Percentiles rank a stretch among this genome's conserved stretches.
Conservation (phyloP, 2,113 vertebrate genomes). For the Scolopax mira region DNA sequence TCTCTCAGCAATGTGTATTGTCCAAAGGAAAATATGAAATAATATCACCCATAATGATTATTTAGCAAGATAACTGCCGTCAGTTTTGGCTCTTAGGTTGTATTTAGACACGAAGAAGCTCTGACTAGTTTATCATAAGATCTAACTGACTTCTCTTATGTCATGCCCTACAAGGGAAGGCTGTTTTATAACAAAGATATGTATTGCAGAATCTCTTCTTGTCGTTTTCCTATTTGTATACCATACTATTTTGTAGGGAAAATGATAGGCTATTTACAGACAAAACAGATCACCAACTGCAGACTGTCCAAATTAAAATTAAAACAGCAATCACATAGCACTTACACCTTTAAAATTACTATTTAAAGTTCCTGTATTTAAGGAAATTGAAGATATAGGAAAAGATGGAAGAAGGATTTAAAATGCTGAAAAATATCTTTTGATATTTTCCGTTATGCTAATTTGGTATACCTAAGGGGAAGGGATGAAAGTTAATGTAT, state of each 20-base stretch:
- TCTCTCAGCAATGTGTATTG: not conserved
- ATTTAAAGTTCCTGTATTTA: not conserved
- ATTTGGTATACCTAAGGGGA: not conserved
- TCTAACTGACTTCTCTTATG: not conserved
- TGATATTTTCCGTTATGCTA: not conserved
- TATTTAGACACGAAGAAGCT: not conserved
- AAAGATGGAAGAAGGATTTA: not conserved
- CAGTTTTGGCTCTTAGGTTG: not conserved
- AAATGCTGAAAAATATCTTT: not conserved
- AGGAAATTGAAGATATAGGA: not conserved
- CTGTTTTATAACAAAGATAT: not conserved
- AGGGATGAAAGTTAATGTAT: not conserved
- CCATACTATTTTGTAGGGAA: not conserved
- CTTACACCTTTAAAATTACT: not conserved
- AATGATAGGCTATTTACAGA: not conserved
- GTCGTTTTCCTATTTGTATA: not conserved
- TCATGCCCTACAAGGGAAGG: not conserved
- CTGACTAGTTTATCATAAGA: not conserved
- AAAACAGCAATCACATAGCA: not conserved
- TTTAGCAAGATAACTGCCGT: not conserved
- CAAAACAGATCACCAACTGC: not conserved
- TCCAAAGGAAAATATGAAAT: not conserved
- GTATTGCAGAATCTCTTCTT: not conserved
- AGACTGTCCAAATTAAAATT: not conserved
- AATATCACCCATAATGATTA: not conserved